A percentile compares a stretch with the other conserved stretches of the same genome.
Conservation (phyloP, 2,888 invertebrate species). For the Drosophila meridionalis region DNA sequence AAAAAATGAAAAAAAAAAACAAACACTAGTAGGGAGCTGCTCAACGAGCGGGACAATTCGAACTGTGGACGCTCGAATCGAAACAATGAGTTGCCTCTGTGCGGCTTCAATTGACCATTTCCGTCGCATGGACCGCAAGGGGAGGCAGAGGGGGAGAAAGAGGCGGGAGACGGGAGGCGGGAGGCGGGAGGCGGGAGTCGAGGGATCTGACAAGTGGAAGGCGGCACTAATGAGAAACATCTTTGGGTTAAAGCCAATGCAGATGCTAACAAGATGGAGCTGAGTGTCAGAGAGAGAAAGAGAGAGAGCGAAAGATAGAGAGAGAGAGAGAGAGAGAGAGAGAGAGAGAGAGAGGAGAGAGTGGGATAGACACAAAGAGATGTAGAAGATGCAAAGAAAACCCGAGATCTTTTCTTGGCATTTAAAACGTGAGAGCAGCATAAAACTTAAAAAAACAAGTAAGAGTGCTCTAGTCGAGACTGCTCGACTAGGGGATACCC, state of each 20-base stretch:
- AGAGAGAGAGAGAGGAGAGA: not conserved
- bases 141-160: not conserved
- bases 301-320: no score
- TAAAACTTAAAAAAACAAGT: not conserved
- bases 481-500: no score
- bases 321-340: not conserved
- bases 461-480: no score
- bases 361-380: not conserved
- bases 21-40: conserved; percentile 16
- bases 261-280: conserved; percentile 14
- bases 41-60: conserved; percentile 28
- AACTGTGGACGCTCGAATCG: conserved; percentile 7
- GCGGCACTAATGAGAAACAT: conserved; percentile 33
- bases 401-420: not conserved
- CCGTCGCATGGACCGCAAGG: conserved; percentile 16
- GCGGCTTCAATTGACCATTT: conserved; percentile 59
- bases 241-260: conserved; percentile 16
- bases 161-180: not conserved
- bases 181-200: not conserved
- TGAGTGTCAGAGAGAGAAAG: not conserved
- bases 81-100: conserved; percentile 52
- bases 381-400: not conserved
- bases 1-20: conserved; percentile 1
- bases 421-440: conserved; percentile 5
- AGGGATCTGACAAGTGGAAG: conserved; percentile 3